Evolutionary conservation across 2,888 invertebrate genomes (phyloP), one percentile per base, ranked within the genome.

Genomic region (Tethea ocularis): DNA sequence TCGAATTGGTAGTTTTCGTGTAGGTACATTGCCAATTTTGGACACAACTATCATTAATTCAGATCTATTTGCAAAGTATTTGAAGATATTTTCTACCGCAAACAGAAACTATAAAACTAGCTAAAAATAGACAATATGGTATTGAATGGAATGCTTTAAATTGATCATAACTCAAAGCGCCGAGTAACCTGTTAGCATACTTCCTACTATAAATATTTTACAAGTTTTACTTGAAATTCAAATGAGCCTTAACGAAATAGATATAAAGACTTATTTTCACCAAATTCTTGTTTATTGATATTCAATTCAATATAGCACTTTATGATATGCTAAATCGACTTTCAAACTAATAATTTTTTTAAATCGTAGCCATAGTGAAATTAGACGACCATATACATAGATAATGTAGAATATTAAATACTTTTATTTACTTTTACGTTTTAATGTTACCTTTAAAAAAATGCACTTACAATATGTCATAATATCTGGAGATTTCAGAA

Each of bases 151-250:
- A 6, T 3, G 67, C 71, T 58, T 71, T 72, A 69, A 15, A 58
- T 64, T 57, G 66, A 71, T 71, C 66, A 72, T 71, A 70, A 63
- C 62, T 61, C 59, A 58, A 61, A 61, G 63, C 68, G 71, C 69
- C 61, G 66, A 64, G 64, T 72, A 75, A 71, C 70, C 73, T 72
- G 77, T 66, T 74, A 72, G 65, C 68, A 74, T 64, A 76, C 82
- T 83, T 83, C 83, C 82, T 81, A 78, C 70, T 70, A 77, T 75
- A 70, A 74, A 69, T 68, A 67, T 76, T 67, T 54, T 36, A 53
- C 53, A 33, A 33, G 20, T 20, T 33, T 33, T 33, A 22, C 36
- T 36, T 54, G 20, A 33, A 54, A 33, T 54, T 33, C 20, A 54
- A 54, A 54, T 54, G 54, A 33, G 22, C 54, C 54, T 54, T 54